Conservation (phyloP, 2,797 vertebrate genomes). For the Nannoperca obscura region DNA sequence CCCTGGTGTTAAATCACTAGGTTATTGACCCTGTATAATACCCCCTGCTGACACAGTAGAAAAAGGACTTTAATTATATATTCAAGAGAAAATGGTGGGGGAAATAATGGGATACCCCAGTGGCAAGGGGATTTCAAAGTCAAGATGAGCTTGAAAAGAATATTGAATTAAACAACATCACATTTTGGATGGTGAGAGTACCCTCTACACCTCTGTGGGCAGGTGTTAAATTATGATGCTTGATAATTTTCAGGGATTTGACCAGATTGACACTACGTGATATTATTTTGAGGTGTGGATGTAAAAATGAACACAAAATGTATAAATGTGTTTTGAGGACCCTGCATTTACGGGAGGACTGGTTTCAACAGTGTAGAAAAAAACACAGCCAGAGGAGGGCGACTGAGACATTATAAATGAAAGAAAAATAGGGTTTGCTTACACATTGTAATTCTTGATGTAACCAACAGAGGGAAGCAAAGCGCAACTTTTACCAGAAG, state of each 20-base stretch:
- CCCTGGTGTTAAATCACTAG: slow-evolving; percentile 73
- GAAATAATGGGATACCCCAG: slow-evolving; percentile 70
- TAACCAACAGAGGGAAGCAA: slow-evolving; percentile 69
- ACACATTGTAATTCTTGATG: slow-evolving; percentile 18
- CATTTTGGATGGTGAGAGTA: slow-evolving; percentile 22
- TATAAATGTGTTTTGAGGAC: not conserved
- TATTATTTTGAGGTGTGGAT: not conserved
- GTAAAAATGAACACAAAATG: not conserved
- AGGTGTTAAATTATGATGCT: slow-evolving; percentile 44
- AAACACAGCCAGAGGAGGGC: slow-evolving; percentile 62
- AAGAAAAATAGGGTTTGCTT: accelerated
- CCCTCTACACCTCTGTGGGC: slow-evolving; percentile 10
- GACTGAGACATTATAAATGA: slow-evolving; percentile 38
- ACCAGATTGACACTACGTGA: not conserved
- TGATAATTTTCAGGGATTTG: slow-evolving; percentile 47
- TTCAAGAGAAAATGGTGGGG: slow-evolving; percentile 64
- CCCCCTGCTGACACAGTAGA: slow-evolving; percentile 71
- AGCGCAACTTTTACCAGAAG: slow-evolving; percentile 33
- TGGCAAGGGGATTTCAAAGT: slow-evolving; percentile 80
- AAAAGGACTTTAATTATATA: slow-evolving; percentile 79
- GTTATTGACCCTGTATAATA: slow-evolving; percentile 66
- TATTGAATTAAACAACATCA: slow-evolving; percentile 53
- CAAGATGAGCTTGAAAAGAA: slow-evolving; percentile 66
- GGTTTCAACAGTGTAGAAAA: slow-evolving; percentile 15
- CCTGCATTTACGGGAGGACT: not conserved